Percentiles rank a stretch among this genome's conserved stretches.
These are phyloP conservation scores for Vulpes lagopus DNA, from an alignment of 2,113 vertebrate species.

Conservation along the genomic window DNA sequence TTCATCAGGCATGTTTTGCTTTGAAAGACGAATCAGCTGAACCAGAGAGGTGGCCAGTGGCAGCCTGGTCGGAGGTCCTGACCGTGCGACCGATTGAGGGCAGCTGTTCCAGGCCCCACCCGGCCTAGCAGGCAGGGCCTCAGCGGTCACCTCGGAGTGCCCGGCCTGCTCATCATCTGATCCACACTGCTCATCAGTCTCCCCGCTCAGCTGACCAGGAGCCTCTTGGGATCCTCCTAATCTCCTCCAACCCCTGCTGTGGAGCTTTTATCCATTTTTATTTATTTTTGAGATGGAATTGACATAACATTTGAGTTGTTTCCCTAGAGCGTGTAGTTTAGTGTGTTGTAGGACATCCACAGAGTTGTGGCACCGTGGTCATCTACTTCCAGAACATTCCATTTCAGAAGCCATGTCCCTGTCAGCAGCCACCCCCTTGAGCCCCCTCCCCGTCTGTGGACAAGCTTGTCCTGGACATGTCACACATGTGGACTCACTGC, in stretches of 20 bases:
- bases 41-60: neutral
- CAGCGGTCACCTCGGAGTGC: neutral
- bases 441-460: neutral
- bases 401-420: neutral
- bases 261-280: neutral
- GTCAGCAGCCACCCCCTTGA: neutral
- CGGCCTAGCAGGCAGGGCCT: neutral
- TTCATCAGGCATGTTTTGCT: no score
- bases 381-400: neutral
- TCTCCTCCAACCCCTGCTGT: neutral
- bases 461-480: neutral
- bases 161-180: neutral
- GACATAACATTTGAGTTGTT: neutral
- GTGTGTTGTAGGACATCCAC: neutral
- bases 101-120: neutral
- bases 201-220: rapidly evolving
- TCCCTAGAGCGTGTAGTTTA: neutral
- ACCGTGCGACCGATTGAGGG: no score
- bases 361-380: rapidly evolving
- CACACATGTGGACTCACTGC: rapidly evolving
- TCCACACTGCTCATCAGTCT: no score
- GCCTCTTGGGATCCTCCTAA: neutral
- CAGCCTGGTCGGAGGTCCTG: no score
- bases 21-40: neutral
- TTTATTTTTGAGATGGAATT: neutral